A percentile compares a stretch with the other conserved stretches of the same genome.
Evolutionary conservation across 2,113 vertebrate genomes (phyloP).

Genomic region (Nothocercus julius): DNA sequence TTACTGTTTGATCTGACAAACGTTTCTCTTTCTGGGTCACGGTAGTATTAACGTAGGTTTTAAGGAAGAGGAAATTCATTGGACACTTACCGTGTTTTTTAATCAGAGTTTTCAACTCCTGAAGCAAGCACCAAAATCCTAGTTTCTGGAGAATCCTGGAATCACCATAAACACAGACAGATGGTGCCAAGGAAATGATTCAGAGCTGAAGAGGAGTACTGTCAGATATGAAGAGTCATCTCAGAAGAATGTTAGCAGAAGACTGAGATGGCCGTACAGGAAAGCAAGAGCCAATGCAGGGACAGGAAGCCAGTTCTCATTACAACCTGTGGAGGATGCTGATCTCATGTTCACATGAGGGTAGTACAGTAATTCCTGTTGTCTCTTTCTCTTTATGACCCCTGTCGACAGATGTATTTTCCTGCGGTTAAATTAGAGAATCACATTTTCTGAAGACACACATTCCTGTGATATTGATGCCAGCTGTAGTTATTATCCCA

Average conservation of each 20-base stretch:
- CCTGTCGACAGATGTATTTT: background rate
- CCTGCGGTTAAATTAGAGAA: fast-evolving
- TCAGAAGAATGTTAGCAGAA: background rate
- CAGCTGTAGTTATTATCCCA: background rate
- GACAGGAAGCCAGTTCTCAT: background rate
- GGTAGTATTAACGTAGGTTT: background rate
- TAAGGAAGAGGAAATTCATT: background rate
- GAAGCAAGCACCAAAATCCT: background rate
- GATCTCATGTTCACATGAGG: background rate
- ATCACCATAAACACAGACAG: background rate
- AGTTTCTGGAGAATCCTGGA: background rate
- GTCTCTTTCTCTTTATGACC: background rate
- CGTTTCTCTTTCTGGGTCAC: background rate
- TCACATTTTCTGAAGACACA: background rate
- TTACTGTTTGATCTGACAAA: background rate
- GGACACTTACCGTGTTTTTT: background rate
- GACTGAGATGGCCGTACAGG: fast-evolving
- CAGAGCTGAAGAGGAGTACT: background rate
- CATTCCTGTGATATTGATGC: background rate
- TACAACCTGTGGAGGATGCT: background rate
- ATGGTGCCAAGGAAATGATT: background rate
- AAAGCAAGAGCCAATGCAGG: background rate
- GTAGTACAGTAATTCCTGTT: background rate
- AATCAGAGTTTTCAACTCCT: background rate
- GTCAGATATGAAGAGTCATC: background rate